Base-by-base conservation (phyloP, 2,888 invertebrate species). In the Asteroscopus sphinx region DNA sequence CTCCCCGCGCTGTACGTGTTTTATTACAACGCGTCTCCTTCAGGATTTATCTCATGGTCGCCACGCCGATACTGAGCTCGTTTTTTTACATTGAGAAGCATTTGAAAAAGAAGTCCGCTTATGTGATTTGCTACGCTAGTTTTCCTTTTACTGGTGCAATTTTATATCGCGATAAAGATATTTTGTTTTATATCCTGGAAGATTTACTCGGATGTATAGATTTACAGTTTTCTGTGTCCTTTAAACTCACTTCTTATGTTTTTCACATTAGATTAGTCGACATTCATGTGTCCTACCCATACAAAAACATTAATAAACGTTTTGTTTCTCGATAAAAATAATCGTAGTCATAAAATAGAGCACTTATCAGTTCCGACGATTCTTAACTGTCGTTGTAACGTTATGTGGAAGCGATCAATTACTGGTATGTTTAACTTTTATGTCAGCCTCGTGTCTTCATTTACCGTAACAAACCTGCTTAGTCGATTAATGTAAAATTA, bases 41-140 rank as follows among this genome's bases (percentile, higher is more conserved):
- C 85, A 89, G 91, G 90, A 93, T 92, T 93, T 93, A 93, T 92
- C 91, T 93, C 89, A 82, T 84, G 86, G 90, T 84, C 84, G 85
- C 82, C 76, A 69, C 79, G 80, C 73, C 85, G 82, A 79, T 77
- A 77, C 81, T 83, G 78, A 85, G 85, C 86, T 83, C 85, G 81
- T 88, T 88, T 83, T 88, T 86, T 81, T 78, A 78, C 76, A 79
- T 78, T 77, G 79, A 77, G 80, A 77, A 80, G 80, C 84, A 79
- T 88, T 87, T 86, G 80, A 84, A 85, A 82, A 85, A 83, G 85
- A 83, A 87, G 83, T 83, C 79, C 80, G 80, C 80, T 85, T 83
- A 82, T 83, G 79, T 81, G 82, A 87, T 88, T 87, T 85, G 80
- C 81, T 86, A 76, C 78, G 74, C 78, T 72, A 79, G 75, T 80